A percentile compares a stretch with the other conserved stretches of the same genome.
Conservation (phyloP, 2,888 invertebrate genomes). For the Stenotaenia linearis region DNA sequence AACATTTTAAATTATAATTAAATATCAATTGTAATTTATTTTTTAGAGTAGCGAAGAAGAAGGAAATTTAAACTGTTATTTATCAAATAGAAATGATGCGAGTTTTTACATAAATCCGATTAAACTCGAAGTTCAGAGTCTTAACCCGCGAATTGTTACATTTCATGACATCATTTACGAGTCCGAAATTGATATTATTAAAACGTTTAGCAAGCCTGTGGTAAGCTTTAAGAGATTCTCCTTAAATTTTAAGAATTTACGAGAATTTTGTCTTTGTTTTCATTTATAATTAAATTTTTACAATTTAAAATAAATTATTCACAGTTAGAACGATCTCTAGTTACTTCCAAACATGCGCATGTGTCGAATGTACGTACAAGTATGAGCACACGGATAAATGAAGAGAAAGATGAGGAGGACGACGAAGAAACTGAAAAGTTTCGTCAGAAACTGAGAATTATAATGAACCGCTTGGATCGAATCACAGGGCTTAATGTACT, state of each 20-base stretch:
- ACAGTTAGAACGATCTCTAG: constrained; percentile 34
- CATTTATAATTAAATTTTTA: not conserved
- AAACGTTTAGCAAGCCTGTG: constrained; percentile 39
- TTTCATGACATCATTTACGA: constrained; percentile 43
- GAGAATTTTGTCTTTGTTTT: too few relatives aligned
- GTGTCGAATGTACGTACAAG: constrained; percentile 44
- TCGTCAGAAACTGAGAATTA: constrained; percentile 39
- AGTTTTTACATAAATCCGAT: constrained; percentile 41
- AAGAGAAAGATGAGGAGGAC: too few relatives aligned
- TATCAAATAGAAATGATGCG: constrained; percentile 37
- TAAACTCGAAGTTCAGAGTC: constrained; percentile 42
- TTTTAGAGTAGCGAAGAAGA: constrained; percentile 22
- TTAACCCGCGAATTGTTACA: constrained; percentile 41
- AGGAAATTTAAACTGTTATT: constrained; percentile 42
- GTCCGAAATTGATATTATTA: constrained; percentile 40
- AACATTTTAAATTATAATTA: not conserved
- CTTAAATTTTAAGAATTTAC: too few relatives aligned
- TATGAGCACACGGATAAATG: constrained; percentile 46
- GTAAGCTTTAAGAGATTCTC: constrained; percentile 35
- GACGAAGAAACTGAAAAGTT: constrained; percentile 34
- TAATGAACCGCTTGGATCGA: constrained; percentile 40
- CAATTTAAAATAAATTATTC: too few relatives aligned
- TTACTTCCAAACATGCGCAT: constrained; percentile 42
- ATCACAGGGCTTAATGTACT: constrained; percentile 44
- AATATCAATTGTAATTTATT: not conserved